These are phyloP conservation scores for Rotaria sp. DNA, from an alignment of 2,888 invertebrate genomes.

Conservation along the genomic window DNA sequence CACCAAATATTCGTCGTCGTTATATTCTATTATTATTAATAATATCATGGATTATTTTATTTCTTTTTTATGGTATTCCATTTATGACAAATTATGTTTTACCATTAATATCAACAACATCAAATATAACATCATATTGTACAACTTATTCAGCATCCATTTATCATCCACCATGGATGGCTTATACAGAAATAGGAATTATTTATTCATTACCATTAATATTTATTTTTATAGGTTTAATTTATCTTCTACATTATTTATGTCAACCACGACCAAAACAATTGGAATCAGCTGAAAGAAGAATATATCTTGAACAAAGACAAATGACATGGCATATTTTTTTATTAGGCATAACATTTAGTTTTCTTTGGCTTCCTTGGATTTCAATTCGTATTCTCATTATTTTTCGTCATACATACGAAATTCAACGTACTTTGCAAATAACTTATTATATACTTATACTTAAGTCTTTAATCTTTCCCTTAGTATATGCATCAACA, in stretches of 20 bases:
- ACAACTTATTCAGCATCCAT: neutral
- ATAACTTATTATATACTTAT: neutral
- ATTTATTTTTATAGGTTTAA: neutral
- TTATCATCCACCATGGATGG: neutral
- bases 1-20: neutral
- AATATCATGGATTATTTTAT: neutral
- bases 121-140: neutral
- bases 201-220: neutral
- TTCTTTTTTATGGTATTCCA: neutral
- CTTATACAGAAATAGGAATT: neutral
- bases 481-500: neutral
- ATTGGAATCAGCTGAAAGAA: neutral
- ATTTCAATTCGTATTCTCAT: neutral
- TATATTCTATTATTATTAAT: neutral
- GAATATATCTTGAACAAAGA: neutral
- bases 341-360: neutral
- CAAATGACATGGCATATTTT: neutral
- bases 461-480: neutral
- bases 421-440: neutral
- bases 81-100: neutral
- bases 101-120: neutral
- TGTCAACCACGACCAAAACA: neutral
- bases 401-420: neutral
- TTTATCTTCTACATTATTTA: neutral
- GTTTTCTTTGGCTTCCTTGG: neutral